These are phyloP conservation scores for Dromococcyx pavoninus DNA, from an alignment of 2,797 vertebrate genomes.

Conservation along the genomic window DNA sequence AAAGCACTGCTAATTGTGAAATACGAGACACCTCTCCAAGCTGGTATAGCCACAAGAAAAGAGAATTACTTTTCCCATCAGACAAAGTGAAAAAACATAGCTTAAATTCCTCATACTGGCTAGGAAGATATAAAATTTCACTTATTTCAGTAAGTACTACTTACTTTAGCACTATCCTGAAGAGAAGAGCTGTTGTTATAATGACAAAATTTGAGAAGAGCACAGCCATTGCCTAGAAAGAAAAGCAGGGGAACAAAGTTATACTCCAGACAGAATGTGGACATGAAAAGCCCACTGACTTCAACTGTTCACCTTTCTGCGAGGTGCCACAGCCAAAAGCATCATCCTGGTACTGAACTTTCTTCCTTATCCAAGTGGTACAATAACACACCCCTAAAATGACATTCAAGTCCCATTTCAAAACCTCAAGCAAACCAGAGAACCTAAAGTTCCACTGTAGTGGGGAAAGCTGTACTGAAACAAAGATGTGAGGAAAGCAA, in stretches of 20 bases:
- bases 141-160: constrained; percentile 66
- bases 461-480: not conserved
- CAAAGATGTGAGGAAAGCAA: not conserved
- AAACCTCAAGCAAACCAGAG: not conserved
- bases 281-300: constrained; percentile 5
- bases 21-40: not conserved
- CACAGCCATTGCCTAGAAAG: constrained; percentile 92
- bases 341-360: not conserved
- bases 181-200: constrained; percentile 96
- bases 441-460: not conserved
- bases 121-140: not conserved
- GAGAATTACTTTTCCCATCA: not conserved
- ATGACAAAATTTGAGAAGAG: constrained; percentile 98
- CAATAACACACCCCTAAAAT: not conserved
- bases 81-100: not conserved
- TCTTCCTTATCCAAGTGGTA: not conserved
- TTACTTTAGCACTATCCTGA: constrained; percentile 96
- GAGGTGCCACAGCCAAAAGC: not conserved
- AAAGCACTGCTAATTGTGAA: not conserved
- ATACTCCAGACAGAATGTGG: constrained; percentile 13
- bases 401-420: not conserved
- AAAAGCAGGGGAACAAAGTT: constrained; percentile 57
- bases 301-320: not conserved
- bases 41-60: not conserved
- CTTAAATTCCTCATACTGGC: not conserved